Evolutionary conservation across 2,797 vertebrate genomes (phyloP), one percentile per base, ranked within the genome.

Genomic region (Dendrocincla fuliginosa): DNA sequence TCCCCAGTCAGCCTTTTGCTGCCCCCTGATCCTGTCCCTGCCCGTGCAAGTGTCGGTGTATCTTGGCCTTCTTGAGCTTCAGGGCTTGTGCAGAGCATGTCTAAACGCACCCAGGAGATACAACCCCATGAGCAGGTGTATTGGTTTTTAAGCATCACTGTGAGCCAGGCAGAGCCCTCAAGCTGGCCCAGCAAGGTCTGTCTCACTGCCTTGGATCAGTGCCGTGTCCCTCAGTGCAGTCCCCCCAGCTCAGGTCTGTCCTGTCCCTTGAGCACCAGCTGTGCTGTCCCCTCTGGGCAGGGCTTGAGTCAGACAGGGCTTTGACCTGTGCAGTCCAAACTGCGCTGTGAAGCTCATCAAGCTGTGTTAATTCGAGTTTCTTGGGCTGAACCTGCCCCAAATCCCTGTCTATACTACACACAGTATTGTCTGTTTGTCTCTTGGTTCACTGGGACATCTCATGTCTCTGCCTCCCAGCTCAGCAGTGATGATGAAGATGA

Each of bases 71-170:
- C 50, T 37, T 55, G 46, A 46, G 7, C 49, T 67, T 56, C 69
- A 55, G 41, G 68, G 69, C 30, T 56, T 32, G 39, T 83, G 42
- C 46, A 47, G 53, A 65, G 33, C 3, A 2, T 15, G 25, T 50
- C 47, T 59, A 46, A 9, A 23, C 22, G 17, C 52, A 82, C 18
- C 37, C 47, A 57, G 33, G 33, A 56, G 57, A 42, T 15, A 23
- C 3, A 67, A 14, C 13, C 19, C 30, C 13, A 1, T 8, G 19
- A 50, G n/a, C 23, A 16, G 5, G 4, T 19, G 2, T 13, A 27
- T 9, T 2, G 5, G 7, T 23, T 55, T 80, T 52, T 53, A 64
- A 59, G 33, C 67, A 53, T 11, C 47, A 49, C 57, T 17, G 6
- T 28, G 57, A 32, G 42, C 53, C 74, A 87, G 46, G 37, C 8